Percentiles rank a stretch among this genome's conserved stretches.
Evolutionary conservation across 2,888 invertebrate species (phyloP).

Genomic region (Megastigmus dorsalis): DNA sequence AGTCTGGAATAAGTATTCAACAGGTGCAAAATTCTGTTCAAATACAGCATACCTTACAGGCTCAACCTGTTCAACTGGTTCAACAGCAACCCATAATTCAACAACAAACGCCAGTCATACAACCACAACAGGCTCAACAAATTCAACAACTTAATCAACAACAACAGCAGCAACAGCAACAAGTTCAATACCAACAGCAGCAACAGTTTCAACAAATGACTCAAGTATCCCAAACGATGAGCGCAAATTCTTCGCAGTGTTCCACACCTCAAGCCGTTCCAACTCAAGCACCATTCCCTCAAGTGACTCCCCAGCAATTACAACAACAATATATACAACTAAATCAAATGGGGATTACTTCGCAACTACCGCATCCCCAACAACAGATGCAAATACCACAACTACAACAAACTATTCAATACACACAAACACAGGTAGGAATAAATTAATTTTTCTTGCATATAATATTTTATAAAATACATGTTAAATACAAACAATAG

Average conservation of each 20-base stretch:
- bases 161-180: conserved; percentile 66
- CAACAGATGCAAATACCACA: conserved; percentile 63
- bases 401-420: conserved; percentile 64
- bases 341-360: conserved; percentile 76
- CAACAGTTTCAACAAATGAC: conserved; percentile 65
- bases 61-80: conserved; percentile 74
- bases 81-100: conserved; percentile 76
- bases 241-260: conserved; percentile 68
- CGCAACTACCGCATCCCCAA: conserved; percentile 61
- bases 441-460: conserved; percentile 51
- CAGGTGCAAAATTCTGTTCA: conserved; percentile 68
- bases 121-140: conserved; percentile 69
- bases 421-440: conserved; percentile 61
- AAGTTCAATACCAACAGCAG: conserved; percentile 68
- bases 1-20: conserved; percentile 48
- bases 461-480: conserved; percentile 70
- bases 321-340: conserved; percentile 76
- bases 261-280: conserved; percentile 73
- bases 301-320: conserved; percentile 69
- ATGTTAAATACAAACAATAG: no score
- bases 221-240: conserved; percentile 65
- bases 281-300: conserved; percentile 69
- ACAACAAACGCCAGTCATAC: conserved; percentile 69
- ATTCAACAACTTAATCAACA: conserved; percentile 72
- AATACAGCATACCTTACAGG: conserved; percentile 70